Base-by-base conservation (phyloP, 2,113 vertebrate species). In the Electrona antarctica region DNA sequence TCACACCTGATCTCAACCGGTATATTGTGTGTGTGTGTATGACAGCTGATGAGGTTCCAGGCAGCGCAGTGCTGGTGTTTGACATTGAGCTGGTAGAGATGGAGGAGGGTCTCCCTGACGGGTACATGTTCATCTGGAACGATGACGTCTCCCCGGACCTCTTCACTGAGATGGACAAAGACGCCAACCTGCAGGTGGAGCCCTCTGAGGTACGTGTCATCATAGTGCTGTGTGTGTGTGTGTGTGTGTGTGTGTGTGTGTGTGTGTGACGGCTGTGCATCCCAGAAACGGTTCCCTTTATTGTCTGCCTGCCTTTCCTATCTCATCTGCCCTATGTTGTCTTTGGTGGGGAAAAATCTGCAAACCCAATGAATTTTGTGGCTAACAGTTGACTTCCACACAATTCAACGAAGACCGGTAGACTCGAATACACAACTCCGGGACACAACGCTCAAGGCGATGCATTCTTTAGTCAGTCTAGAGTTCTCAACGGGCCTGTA, bases 81-180 rank as follows among this genome's bases (percentile, higher is more conserved):
- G 95, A 98, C 76, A 92, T 98, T 0, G 97, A 99, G 77, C 81
- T 99, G 85, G 73, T 97, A 5, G 95, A 96, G 1, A 73, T 98
- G 68, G 96, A 98, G 83, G 93, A 96, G 0, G 98, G 98, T 45
- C 95, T 99, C 64, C 98, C 98, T 0, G 98, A 99, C 28, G 98
- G 98, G 8, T 98, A 99, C 92, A 99, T 99, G 97, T 99, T 99
- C 76, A 87, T 99, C 28, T 99, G 98, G 98, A 97, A 97, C 0
- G 88, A 91, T 0, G 95, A 98, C 0, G 96, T 98, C 14, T 94
- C 96, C 1, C 92, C 94, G 0, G 93, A 96, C 69, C 96, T 99
- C 28, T 99, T 98, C 79, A 90, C 92, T 67, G 96, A 99, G 81
- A 99, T 99, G 79, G 98, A 99, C 89, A 95, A 87, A 71, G 93